phyloP scores from a whole-genome alignment of 2,888 invertebrate species.

The Carpatolechia fugitivella region DNA sequence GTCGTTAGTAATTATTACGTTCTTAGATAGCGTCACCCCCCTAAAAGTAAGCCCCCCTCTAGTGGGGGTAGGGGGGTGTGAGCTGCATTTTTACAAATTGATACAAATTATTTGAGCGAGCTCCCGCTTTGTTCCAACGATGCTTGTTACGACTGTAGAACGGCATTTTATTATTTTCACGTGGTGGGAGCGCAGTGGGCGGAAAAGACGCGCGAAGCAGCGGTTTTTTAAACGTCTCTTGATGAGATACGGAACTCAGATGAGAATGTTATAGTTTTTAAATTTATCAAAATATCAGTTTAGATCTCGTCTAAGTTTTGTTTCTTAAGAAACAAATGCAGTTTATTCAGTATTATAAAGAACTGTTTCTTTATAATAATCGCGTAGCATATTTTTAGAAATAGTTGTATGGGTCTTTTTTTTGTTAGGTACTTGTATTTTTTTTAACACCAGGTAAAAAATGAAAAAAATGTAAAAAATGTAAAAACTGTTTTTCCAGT shows the following conservation, averaged over 20 bases:
- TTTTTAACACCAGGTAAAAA: no score
- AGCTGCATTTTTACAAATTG: constrained; percentile 79
- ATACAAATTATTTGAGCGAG: constrained; percentile 79
- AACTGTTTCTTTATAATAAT: no score
- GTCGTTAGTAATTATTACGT: constrained; percentile 65
- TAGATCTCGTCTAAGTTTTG: no score
- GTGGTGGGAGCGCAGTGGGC: constrained; percentile 34
- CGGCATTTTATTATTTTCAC: constrained; percentile 76
- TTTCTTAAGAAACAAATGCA: no score
- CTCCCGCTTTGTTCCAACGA: constrained; percentile 76
- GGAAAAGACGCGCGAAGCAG: constrained; percentile 18
- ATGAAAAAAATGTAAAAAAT: no score
- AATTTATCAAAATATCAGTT: no score
- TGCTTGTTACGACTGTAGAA: constrained; percentile 76
- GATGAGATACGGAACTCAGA: neutral
- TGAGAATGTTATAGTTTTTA: neutral
- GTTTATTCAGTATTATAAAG: no score
- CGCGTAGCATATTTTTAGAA: no score
- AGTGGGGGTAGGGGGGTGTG: constrained; percentile 45
- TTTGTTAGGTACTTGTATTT: no score
- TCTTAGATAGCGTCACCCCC: constrained; percentile 45
- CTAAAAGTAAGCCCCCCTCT: constrained; percentile 27
- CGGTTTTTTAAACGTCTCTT: no score
- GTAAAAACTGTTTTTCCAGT: no score
- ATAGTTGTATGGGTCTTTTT: no score